Evolutionary conservation across 2,888 invertebrate genomes (phyloP), one percentile per base, ranked within the genome.

Genomic region (Caenorhabditis doughertyi): DNA sequence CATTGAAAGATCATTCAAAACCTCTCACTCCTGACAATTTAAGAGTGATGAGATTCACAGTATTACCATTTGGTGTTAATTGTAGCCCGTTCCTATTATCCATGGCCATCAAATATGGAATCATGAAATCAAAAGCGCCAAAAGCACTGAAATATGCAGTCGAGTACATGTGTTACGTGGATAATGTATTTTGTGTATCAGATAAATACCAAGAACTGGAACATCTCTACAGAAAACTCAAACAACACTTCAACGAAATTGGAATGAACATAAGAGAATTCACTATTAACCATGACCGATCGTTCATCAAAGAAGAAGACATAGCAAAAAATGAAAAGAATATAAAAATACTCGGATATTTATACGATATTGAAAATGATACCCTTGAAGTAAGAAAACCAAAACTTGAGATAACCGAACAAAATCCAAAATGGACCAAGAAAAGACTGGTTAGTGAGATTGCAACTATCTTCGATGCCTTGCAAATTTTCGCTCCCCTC

Each of bases 191-290:
- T 35, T 4, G 35, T 5, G 8, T 16, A 4, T 11, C 68, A 3
- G 53, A 68, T 23, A 11, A 53, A 3, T 4, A 9, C 3, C 23
- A 51, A 16, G 8, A 21, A 16, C 21, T 68, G 13, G 16, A 8
- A n/a, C 9, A 68, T 23, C 1, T 53, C 0, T 68, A 68, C 39
- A 7, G 35, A 53, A 1, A 39, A 8, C 4, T 11, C 7, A 68
- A 68, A 51, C 9, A 35, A 2, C 35, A 16, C 23, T 68, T 68
- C 27, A 7, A 23, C 18, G 27, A 55, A 9, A n/a, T 68, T 5
- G 25, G 27, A 51, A 68, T 68, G 68, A 68, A 68, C 32, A 39
- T 68, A 3, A 11, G 68, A 23, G 68, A 68, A 39, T 68, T 68
- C n/a, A 39, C 21, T 18, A 27, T 42, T 3, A 68, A 68, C 39